Conservation (phyloP, 2,888 invertebrate species). For the Cerastoderma edule region DNA sequence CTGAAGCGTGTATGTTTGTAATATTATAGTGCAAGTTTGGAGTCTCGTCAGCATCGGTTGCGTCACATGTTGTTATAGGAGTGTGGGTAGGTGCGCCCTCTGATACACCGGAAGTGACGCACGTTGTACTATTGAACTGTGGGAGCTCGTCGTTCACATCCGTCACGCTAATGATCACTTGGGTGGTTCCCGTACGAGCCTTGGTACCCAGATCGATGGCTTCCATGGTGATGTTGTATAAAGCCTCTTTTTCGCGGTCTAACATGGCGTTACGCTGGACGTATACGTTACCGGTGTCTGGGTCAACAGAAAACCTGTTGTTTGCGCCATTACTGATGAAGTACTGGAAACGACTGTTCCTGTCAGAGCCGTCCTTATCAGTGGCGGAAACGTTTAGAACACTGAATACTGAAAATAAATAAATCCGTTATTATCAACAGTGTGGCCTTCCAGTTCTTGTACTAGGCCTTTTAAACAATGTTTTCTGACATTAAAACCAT, state of each 20-base stretch:
- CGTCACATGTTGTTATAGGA: conserved; percentile 18
- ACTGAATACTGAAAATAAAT: conserved; percentile 6
- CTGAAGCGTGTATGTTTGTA: conserved; percentile 20
- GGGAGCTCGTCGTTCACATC: conserved; percentile 78
- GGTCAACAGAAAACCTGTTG: conserved; percentile 40
- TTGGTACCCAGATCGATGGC: conserved; percentile 70
- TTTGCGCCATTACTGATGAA: conserved; percentile 44
- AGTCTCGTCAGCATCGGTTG: conserved; percentile 40
- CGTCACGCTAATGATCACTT: conserved; percentile 63
- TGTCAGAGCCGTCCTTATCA: conserved; percentile 42
- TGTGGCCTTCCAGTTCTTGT: too few relatives aligned
- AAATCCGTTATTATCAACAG: too few relatives aligned
- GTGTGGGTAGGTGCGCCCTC: background rate
- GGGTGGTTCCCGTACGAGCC: conserved; percentile 64
- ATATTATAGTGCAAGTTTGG: conserved; percentile 30
- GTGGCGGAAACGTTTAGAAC: conserved; percentile 26
- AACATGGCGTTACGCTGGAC: conserved; percentile 42
- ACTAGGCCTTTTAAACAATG: too few relatives aligned
- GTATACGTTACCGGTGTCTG: conserved; percentile 33
- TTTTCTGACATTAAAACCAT: too few relatives aligned
- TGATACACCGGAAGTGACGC: conserved; percentile 5
- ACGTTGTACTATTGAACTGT: conserved; percentile 25
- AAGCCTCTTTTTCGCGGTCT: conserved; percentile 35
- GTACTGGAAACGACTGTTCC: conserved; percentile 39
- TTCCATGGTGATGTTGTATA: conserved; percentile 65